These are phyloP conservation scores for Stenotaenia linearis DNA, from an alignment of 2,888 invertebrate species.

Conservation along the genomic window DNA sequence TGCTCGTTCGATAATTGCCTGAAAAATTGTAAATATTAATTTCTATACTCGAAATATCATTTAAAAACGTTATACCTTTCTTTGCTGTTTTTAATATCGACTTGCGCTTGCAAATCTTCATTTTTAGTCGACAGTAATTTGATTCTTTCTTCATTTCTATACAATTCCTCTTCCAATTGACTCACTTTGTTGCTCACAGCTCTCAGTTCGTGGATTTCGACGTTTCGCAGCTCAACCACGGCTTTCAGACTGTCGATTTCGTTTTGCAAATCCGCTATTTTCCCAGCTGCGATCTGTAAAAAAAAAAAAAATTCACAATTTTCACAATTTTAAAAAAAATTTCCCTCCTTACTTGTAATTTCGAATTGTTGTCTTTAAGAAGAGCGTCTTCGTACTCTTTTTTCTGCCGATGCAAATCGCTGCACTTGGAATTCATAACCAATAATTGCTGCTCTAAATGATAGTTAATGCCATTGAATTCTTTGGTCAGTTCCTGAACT, in stretches of 20 bases:
- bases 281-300: slow-evolving; percentile 3
- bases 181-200: slow-evolving; percentile 56
- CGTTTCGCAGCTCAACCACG: slow-evolving; percentile 80
- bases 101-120: slow-evolving; percentile 75
- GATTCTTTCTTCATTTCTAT: slow-evolving; percentile 65
- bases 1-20: slow-evolving; percentile 65
- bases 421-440: slow-evolving; percentile 40
- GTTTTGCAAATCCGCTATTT: slow-evolving; percentile 52
- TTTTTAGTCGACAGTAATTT: slow-evolving; percentile 71
- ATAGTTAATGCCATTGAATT: slow-evolving; percentile 46
- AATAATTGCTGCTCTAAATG: slow-evolving; percentile 45
- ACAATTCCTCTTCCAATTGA: slow-evolving; percentile 68
- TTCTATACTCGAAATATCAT: neutral
- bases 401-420: slow-evolving; percentile 41
- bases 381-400: slow-evolving; percentile 46
- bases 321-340: neutral
- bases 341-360: slow-evolving; percentile 45
- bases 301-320: neutral
- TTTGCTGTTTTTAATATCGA: slow-evolving; percentile 61
- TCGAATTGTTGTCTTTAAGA: slow-evolving; percentile 38
- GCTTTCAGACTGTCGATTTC: slow-evolving; percentile 77
- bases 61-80: slow-evolving; percentile 57
- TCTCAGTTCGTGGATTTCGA: slow-evolving; percentile 70
- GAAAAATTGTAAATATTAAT: slow-evolving; percentile 38
- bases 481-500: neutral